Conservation (phyloP, 1,140 invertebrate species). For the Zophobas atratus region DNA sequence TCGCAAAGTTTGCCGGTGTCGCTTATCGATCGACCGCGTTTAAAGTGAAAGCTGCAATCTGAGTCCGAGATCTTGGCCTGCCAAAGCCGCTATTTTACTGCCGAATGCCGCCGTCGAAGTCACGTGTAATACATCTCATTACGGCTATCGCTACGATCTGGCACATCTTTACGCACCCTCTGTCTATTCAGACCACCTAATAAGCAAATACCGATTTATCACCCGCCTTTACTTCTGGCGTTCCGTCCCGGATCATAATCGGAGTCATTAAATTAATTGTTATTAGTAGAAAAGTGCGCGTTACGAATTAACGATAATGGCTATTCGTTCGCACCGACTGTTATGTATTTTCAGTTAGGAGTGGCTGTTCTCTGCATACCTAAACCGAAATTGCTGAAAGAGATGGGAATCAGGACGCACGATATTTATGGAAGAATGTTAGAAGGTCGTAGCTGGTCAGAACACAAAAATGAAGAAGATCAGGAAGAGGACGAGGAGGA, state of each 20-base stretch:
- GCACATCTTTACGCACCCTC: slow-evolving; percentile 44
- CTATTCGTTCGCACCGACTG: neutral
- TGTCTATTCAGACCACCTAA: slow-evolving; percentile 39
- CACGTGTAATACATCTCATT: slow-evolving; percentile 50
- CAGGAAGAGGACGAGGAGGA: slow-evolving; percentile 66
- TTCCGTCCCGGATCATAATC: neutral
- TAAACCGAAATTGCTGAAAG: slow-evolving; percentile 70
- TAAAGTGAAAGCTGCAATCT: slow-evolving; percentile 49
- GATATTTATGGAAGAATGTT: slow-evolving; percentile 60
- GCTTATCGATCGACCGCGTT: slow-evolving; percentile 48
- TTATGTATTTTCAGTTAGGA: slow-evolving; percentile 66
- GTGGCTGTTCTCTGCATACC: slow-evolving; percentile 70
- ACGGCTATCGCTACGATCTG: slow-evolving; percentile 42
- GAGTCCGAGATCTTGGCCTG: slow-evolving; percentile 45
- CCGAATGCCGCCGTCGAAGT: slow-evolving; percentile 39
- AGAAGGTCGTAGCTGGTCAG: slow-evolving; percentile 38
- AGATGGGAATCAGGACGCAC: slow-evolving; percentile 62
- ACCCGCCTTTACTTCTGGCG: slow-evolving; percentile 22
- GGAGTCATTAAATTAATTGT: neutral
- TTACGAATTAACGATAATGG: neutral
- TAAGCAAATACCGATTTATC: slow-evolving; percentile 42
- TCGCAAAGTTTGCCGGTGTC: slow-evolving; percentile 50
- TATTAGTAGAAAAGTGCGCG: neutral
- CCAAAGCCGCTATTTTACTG: slow-evolving; percentile 42
- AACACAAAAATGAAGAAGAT: slow-evolving; percentile 47